Evolutionary conservation across 2,888 invertebrate genomes (phyloP).

Genomic region (Temnothorax rugatulus): DNA sequence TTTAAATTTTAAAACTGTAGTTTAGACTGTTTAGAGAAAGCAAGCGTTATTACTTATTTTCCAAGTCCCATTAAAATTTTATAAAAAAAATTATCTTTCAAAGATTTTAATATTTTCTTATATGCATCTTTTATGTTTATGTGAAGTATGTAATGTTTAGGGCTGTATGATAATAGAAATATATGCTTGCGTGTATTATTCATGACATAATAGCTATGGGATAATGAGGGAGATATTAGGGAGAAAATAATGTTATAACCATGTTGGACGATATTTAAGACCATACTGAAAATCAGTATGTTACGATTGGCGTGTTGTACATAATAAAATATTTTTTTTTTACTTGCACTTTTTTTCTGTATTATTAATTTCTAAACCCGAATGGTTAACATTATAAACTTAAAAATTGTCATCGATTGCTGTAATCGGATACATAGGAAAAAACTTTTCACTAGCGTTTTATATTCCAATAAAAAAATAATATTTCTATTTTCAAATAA

Average conservation of each 20-base stretch:
- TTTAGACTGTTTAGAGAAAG: neutral
- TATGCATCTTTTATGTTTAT: neutral
- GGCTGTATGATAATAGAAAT: neutral
- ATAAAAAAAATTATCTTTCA: neutral
- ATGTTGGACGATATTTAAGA: neutral
- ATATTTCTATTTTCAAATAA: neutral
- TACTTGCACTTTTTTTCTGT: neutral
- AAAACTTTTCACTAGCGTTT: neutral
- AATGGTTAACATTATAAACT: neutral
- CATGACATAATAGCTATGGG: neutral
- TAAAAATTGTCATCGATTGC: neutral
- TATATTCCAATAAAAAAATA: neutral
- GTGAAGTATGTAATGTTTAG: neutral
- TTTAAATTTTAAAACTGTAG: neutral
- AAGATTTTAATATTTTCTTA: neutral
- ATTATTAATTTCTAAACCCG: slow-evolving; percentile 2
- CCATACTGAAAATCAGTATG: neutral
- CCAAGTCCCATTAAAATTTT: neutral
- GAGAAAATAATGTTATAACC: neutral
- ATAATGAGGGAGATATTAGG: neutral
- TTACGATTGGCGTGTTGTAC: neutral
- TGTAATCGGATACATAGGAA: neutral
- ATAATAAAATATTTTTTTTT: slow-evolving; percentile 22
- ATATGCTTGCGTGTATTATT: neutral
- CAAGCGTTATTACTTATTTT: neutral